Percentiles rank a stretch among this genome's conserved stretches.
Conservation (phyloP, 1,140 invertebrate genomes). For the Venustaconcha ellipsiformis region DNA sequence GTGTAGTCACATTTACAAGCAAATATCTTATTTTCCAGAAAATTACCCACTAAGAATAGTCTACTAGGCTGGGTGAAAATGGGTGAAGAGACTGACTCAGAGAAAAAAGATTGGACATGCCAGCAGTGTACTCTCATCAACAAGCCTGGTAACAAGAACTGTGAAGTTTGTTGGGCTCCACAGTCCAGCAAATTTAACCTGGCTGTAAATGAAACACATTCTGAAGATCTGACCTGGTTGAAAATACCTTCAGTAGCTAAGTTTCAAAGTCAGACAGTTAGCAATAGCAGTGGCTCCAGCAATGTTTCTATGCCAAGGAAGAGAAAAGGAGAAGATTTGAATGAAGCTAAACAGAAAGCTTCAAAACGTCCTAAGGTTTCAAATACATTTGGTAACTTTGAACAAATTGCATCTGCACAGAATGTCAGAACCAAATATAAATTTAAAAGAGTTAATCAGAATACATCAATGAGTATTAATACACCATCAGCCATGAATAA, state of each 20-base stretch:
- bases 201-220: not conserved
- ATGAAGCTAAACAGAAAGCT: too few species aligned
- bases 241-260: not conserved
- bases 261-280: not conserved
- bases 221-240: not conserved
- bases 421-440: too few species aligned
- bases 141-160: conserved; percentile 25
- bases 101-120: conserved; percentile 42
- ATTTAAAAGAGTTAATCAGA: too few species aligned
- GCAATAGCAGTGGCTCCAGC: not conserved
- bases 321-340: not conserved
- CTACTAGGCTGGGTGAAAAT: conserved; percentile 51
- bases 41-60: conserved; percentile 48
- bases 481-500: too few species aligned
- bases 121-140: conserved; percentile 49
- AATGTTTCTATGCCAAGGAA: not conserved
- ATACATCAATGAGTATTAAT: too few species aligned
- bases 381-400: too few species aligned
- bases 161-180: conserved; percentile 35
- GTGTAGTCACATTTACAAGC: not conserved
- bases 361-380: too few species aligned
- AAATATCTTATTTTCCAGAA: conserved; percentile 32
- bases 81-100: not conserved
- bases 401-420: too few species aligned
- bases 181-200: not conserved